Conservation (phyloP, 2,888 invertebrate genomes). For the Agrochola lychnidis region DNA sequence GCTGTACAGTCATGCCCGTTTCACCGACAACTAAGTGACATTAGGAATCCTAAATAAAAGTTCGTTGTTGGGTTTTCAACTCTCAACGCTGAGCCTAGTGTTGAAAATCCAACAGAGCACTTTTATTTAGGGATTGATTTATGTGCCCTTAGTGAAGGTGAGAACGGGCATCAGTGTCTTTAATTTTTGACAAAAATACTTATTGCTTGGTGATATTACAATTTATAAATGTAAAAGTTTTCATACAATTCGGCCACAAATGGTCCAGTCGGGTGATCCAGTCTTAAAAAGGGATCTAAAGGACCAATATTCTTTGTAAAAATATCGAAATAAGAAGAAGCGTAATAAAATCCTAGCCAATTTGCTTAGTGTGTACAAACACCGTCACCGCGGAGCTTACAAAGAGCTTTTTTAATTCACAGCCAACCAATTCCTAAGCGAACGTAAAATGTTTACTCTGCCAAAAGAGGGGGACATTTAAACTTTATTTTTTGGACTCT, state of each 20-base stretch:
- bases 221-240: background rate
- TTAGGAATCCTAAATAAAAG: too few species aligned
- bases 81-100: too few species aligned
- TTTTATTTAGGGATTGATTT: too few species aligned
- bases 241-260: background rate
- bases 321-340: background rate
- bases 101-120: too few species aligned
- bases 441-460: slow-evolving; percentile 88
- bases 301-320: background rate
- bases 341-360: slow-evolving; percentile 28
- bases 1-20: background rate
- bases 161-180: too few species aligned
- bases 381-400: slow-evolving; percentile 64
- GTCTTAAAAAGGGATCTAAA: background rate
- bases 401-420: slow-evolving; percentile 80
- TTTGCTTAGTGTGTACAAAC: slow-evolving; percentile 66
- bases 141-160: too few species aligned
- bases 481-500: slow-evolving; percentile 85
- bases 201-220: background rate
- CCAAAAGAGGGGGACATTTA: slow-evolving; percentile 83
- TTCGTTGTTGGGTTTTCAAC: too few species aligned
- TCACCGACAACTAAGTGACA: too few species aligned
- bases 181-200: background rate
- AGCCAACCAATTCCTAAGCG: slow-evolving; percentile 79
- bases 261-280: background rate